Evolutionary conservation across 23 tunicate species (phyloP), one percentile per base, ranked within the genome.

Genomic region (Ascidia mentula): DNA sequence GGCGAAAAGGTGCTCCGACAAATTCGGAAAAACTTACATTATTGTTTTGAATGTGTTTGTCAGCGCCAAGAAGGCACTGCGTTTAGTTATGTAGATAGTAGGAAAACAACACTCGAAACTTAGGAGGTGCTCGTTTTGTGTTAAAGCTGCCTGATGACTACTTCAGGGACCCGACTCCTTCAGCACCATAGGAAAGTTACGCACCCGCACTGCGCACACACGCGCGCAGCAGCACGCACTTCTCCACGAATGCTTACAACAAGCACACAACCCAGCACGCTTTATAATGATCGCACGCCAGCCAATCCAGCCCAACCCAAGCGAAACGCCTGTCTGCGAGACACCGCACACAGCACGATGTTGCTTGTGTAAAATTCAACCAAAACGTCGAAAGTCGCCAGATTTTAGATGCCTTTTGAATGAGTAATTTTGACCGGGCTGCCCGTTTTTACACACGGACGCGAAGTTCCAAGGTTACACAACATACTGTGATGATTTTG

Each of bases 281-380:
- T 85, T 59, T 36, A 78, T 53, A 78, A 71, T 32, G 69, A 40
- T 40, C 60, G 71, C 83, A 72, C 78, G 80, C 38, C 53, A 71
- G 37, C 77, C 69, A 36, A 74, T 42, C 89, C 90, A 86, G 81
- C 90, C 89, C 83, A 35, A 85, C 69, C 90, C 90, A 86, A 86
- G 85, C 90, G 90, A 86, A 74, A 79, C 90, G 89, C 73, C 79
- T 78, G 83, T 80, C 84, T 85, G 83, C 72, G 89, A 81, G 9
- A 40, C 65, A 45, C 38, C 32, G 70, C 70, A 28, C 32, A 18
- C 70, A 53, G 65, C 65, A 37, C 65, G 65, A 53, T 53, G 65
- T 74, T 74, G 46, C 34, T 46, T 74, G 2, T 74, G 28, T 32
- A 5, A 32, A 30, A 28, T 2, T 34, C 26, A 35, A 18, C 18